These are phyloP conservation scores for Myotis daubentonii DNA, from an alignment of 2,797 vertebrate genomes.

Conservation along the genomic window DNA sequence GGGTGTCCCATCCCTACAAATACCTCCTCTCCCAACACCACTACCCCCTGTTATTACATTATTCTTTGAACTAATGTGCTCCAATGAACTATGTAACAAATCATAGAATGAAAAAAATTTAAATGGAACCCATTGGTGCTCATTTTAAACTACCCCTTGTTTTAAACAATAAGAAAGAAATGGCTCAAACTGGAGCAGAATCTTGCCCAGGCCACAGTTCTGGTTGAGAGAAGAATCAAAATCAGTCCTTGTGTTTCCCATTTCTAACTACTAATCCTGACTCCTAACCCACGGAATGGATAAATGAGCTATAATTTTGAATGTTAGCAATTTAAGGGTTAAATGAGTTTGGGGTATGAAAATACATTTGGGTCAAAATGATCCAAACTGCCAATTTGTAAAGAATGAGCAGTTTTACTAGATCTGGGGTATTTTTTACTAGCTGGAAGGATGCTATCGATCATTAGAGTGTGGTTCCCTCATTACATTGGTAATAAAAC, in stretches of 20 bases:
- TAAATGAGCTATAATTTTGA: constrained; percentile 16
- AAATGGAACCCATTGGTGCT: background rate
- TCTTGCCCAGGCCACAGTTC: background rate
- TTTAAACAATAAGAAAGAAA: constrained; percentile 10
- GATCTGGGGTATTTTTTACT: background rate
- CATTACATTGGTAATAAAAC: constrained; percentile 28
- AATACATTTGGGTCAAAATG: background rate
- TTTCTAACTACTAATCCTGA: background rate
- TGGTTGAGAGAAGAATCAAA: background rate
- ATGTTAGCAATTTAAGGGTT: constrained; percentile 21
- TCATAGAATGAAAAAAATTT: background rate
- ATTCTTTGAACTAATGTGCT: background rate
- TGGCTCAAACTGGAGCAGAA: background rate
- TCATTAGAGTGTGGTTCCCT: background rate
- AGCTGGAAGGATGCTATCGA: background rate
- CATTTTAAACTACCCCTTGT: constrained; percentile 8
- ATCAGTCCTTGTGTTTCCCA: background rate
- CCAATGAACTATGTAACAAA: background rate
- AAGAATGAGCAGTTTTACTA: background rate
- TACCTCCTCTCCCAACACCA: background rate
- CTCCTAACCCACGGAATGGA: background rate
- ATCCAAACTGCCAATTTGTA: background rate
- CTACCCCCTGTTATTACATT: background rate
- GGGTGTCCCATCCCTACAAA: background rate
- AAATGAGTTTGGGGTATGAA: background rate